Evolutionary conservation across 2,113 vertebrate species (phyloP).

Genomic region (Myrmecobius fasciatus): DNA sequence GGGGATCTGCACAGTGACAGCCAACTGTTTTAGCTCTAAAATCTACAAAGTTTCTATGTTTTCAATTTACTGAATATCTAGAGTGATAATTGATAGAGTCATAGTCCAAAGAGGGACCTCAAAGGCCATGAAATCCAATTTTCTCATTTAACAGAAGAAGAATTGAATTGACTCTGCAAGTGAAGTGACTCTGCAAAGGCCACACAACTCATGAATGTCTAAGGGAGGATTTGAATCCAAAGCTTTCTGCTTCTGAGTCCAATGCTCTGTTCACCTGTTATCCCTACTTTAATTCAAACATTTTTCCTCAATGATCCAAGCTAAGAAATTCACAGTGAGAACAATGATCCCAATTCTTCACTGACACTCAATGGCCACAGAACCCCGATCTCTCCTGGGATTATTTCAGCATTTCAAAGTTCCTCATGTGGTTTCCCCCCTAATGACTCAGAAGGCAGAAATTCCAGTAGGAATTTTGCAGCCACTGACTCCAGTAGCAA

Average conservation of each 20-base stretch:
- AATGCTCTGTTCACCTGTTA: neutral
- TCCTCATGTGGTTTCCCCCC: conserved; percentile 12
- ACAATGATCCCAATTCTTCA: conserved; percentile 51
- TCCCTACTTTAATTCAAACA: neutral
- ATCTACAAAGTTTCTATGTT: conserved; percentile 55
- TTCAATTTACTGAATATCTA: conserved; percentile 35
- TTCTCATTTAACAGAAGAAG: neutral
- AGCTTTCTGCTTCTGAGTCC: neutral
- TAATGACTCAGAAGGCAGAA: neutral
- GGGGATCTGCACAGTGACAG: neutral
- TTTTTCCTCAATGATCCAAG: conserved; percentile 44
- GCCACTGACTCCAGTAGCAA: too few species aligned
- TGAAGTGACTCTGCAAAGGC: neutral
- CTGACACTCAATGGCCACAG: conserved; percentile 49
- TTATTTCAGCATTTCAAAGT: conserved; percentile 28
- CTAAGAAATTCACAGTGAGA: conserved; percentile 67
- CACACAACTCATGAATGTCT: neutral
- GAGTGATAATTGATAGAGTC: conserved; percentile 33
- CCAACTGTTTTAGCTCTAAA: conserved; percentile 29
- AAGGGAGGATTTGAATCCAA: neutral
- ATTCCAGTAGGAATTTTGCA: neutral
- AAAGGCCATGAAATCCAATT: neutral
- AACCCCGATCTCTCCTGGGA: conserved; percentile 45
- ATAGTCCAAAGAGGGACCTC: neutral
- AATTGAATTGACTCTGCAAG: neutral